phyloP scores from a whole-genome alignment of 1,140 invertebrate genomes.

The Aphaenogaster floridana region DNA sequence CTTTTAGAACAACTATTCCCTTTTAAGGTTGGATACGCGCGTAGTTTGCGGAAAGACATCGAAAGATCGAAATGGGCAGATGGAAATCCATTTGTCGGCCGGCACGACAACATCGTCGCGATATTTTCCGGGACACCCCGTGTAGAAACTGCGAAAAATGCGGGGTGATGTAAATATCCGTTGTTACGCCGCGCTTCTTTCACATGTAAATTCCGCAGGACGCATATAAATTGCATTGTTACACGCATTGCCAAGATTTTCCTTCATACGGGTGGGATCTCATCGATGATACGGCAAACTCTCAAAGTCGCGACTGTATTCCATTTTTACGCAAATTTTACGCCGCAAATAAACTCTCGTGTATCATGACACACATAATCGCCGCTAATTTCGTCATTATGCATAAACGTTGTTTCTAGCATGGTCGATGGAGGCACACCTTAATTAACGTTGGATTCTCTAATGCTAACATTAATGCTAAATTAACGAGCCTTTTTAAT shows the following conservation, averaged over 20 bases:
- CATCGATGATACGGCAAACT: constrained; percentile 39
- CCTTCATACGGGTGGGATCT: neutral
- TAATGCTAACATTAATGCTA: neutral
- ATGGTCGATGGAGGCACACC: too few relatives aligned
- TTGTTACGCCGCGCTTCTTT: constrained; percentile 65
- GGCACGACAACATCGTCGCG: constrained; percentile 1
- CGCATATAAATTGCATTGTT: constrained; percentile 69
- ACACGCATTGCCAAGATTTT: constrained; percentile 64
- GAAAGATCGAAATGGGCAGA: constrained; percentile 36
- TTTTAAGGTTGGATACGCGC: constrained; percentile 34
- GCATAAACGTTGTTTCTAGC: neutral
- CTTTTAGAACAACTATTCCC: constrained; percentile 34
- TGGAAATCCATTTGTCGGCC: constrained; percentile 49
- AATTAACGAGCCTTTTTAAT: neutral
- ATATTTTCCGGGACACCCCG: constrained; percentile 37
- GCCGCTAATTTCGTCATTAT: neutral
- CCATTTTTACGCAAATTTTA: constrained; percentile 51
- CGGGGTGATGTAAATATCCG: constrained; percentile 62
- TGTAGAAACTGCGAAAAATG: constrained; percentile 34
- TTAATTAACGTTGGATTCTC: neutral
- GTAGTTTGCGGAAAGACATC: constrained; percentile 21
- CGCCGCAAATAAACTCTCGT: neutral
- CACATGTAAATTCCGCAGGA: constrained; percentile 57
- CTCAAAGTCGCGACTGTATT: constrained; percentile 30
- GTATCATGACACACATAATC: neutral